Evolutionary conservation across 2,888 invertebrate species (phyloP).

Genomic region (Zootermopsis nevadensis): DNA sequence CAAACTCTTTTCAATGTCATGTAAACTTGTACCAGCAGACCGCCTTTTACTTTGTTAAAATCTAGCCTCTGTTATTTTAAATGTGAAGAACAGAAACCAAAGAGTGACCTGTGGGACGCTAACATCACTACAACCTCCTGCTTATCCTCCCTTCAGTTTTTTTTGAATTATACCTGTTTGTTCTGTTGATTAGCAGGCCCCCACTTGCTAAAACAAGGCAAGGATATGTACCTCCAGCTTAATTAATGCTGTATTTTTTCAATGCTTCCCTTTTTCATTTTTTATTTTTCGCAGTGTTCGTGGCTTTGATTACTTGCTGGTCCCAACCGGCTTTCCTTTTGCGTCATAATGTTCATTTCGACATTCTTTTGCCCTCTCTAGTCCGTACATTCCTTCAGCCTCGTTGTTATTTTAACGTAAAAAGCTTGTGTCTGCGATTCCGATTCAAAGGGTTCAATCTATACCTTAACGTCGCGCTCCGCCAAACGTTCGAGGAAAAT

Average conservation of each 20-base stretch:
- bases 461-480: background rate
- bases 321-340: background rate
- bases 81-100: background rate
- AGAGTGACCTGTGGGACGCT: background rate
- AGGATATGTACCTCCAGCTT: conserved; percentile 21
- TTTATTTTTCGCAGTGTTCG: conserved; percentile 5
- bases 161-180: conserved; percentile 33
- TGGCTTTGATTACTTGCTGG: conserved; percentile 2
- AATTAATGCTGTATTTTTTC: conserved; percentile 33
- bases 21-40: background rate
- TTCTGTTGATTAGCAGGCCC: conserved; percentile 39
- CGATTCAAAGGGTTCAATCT: background rate
- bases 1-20: background rate
- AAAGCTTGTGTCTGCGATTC: conserved; percentile 2
- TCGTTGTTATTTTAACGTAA: conserved; percentile 26
- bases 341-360: conserved; percentile 28
- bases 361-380: conserved; percentile 20
- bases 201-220: background rate
- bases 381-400: background rate
- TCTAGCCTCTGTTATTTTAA: background rate
- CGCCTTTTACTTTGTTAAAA: background rate
- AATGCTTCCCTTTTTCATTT: conserved; percentile 17
- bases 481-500: background rate
- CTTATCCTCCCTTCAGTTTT: background rate
- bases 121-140: background rate